A percentile compares a stretch with the other conserved stretches of the same genome.
Conservation (phyloP, 2,113 vertebrate genomes). For the Hylia prasina region DNA sequence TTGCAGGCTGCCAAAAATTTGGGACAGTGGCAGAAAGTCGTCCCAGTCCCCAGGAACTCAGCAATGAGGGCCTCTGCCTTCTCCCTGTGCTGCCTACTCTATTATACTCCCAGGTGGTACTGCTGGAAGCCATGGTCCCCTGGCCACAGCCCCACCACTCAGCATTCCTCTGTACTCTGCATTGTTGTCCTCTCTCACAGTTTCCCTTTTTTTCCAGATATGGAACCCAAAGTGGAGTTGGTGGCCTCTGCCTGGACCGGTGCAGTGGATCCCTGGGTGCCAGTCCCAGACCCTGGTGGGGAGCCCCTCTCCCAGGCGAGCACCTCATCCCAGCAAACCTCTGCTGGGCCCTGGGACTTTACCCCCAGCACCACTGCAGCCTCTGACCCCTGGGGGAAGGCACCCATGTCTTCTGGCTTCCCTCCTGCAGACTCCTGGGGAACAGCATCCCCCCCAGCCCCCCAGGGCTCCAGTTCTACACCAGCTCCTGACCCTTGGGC, state of each 20-base stretch:
- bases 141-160: fast-evolving
- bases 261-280: slow-evolving; percentile 72
- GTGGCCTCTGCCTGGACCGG: slow-evolving; percentile 69
- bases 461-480: not conserved
- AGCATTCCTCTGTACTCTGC: not conserved
- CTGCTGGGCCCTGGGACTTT: slow-evolving; percentile 64
- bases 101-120: fast-evolving
- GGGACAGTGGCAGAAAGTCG: not conserved
- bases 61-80: not conserved
- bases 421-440: slow-evolving; percentile 65
- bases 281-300: slow-evolving; percentile 25
- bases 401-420: slow-evolving; percentile 44
- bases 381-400: slow-evolving; percentile 74
- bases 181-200: not conserved
- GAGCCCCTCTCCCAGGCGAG: slow-evolving; percentile 36
- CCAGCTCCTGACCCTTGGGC: slow-evolving; percentile 70
- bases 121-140: not conserved
- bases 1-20: not conserved
- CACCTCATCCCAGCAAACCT: slow-evolving; percentile 52
- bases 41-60: not conserved
- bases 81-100: not conserved
- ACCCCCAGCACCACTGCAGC: slow-evolving; percentile 20
- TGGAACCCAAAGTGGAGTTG: slow-evolving; percentile 51
- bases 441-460: slow-evolving; percentile 31
- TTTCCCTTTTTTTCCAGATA: slow-evolving; percentile 58